Evolutionary conservation across 1,140 invertebrate species (phyloP).

Genomic region (Colletes latitarsis): DNA sequence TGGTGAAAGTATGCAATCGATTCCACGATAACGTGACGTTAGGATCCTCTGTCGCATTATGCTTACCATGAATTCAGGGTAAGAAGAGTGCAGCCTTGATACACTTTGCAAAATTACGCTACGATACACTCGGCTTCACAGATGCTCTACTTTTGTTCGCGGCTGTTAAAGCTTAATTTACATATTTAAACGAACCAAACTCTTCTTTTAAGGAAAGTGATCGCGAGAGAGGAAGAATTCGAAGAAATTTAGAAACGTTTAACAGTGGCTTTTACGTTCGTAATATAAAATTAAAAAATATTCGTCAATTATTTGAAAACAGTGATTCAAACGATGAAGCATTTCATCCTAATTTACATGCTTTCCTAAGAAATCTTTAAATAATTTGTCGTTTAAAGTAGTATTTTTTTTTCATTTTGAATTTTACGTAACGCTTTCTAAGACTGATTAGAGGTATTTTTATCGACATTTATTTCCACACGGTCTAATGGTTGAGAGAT

Average conservation of each 20-base stretch:
- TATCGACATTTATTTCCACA: not conserved
- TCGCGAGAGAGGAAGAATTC: slow-evolving; percentile 11
- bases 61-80: slow-evolving; percentile 18
- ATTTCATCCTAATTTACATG: no score
- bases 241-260: not conserved
- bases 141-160: slow-evolving; percentile 52
- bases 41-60: slow-evolving; percentile 6
- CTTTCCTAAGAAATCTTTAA: no score
- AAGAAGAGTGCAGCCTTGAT: slow-evolving; percentile 8
- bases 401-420: no score
- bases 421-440: not conserved
- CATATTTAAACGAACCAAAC: slow-evolving; percentile 45
- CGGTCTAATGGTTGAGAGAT: no score
- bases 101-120: slow-evolving; percentile 48
- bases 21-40: slow-evolving; percentile 9
- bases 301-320: no score
- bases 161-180: slow-evolving; percentile 46
- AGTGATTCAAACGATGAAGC: no score
- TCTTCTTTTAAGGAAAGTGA: not conserved
- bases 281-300: no score
- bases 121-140: slow-evolving; percentile 64
- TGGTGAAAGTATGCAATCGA: slow-evolving; percentile 22
- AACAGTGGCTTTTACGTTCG: not conserved
- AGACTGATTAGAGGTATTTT: no score
- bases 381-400: not conserved